Base-by-base conservation (phyloP, 2,797 vertebrate species). In the Spea hammondii region DNA sequence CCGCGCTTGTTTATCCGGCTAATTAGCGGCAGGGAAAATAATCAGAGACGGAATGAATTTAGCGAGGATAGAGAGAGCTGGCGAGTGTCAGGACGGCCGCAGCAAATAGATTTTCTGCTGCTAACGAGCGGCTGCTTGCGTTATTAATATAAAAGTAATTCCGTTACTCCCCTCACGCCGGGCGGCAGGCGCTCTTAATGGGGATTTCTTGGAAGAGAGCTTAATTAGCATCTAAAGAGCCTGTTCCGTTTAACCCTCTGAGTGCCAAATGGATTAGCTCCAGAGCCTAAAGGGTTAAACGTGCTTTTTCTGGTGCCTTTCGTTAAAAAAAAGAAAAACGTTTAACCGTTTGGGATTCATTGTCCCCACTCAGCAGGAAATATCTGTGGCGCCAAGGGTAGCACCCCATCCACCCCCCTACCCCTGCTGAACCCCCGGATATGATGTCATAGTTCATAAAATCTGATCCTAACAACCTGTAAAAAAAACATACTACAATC, bases 121-220 rank as follows among this genome's bases (percentile, higher is more conserved):
- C 82, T 88, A 73, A 81, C 77, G 66, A 83, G 74, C 65, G 70
- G 13, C 79, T 86, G 55, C n/a, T n/a, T 83, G 85, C 85, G 79
- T 86, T 87, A 84, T 85, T 88, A 87, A 88, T 84, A 86, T 48
- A 65, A 74, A 68, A 57, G 67, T 89, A 89, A 91, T 80, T 77
- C 84, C 6, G 17, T 89, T 88, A 89, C 86, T 83, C 67, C 77
- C 60, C 84, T 85, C 82, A 87, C 85, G 86, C 85, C 86, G 89
- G 87, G 84, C 86, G 77, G 75, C 85, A 87, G 86, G 82, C 82
- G 83, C 85, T 82, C 76, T 88, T 87, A 83, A 87, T 32, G 77
- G 85, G 83, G 8, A 82, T 82, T 86, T 88, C 79, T 79, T 82
- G 86, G 70, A 80, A 85, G 80, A 76, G 84, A 83, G 14, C 32